Evolutionary conservation across 2,113 vertebrate species (phyloP), one percentile per base, ranked within the genome.

Genomic region (Peromyscus maniculatus): DNA sequence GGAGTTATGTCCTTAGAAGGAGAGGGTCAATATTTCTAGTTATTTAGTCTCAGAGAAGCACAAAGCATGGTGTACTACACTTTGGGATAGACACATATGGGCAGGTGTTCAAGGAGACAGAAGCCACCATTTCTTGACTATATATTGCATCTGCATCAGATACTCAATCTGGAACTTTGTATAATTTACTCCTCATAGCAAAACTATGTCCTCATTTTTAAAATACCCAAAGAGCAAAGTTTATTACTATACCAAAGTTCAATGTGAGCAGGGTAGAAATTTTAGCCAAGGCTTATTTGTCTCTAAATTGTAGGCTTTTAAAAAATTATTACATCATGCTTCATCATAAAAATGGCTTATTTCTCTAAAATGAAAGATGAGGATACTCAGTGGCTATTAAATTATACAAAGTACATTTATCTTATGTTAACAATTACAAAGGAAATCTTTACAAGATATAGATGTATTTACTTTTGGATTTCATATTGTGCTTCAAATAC

Each of bases 381-480:
- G 59, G 24, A 64, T 64, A 66, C 39, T 64, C n/a, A 31, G 82
- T 64, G 24, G n/a, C 39, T 31, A 66, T 43, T 84, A 59, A 28
- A 84, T 28, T 86, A 86, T 86, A 66, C 8, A 66, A 43, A 66
- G 39, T 86, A 17, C 28, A 87, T 66, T 80, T 82, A 26, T 74
- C 75, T 93, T 84, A 71, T 17, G 67, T 66, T 91, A 91, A 78
- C 59, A 96, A 83, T 43, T 96, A 59, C 62, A 59, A 46, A 95
- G 66, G 24, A 94, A 67, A 78, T 64, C 66, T 97, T 91, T 93
- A 95, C 83, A 52, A 57, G 43, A 66, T 78, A 1, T 43, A 57
- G 69, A 6, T 71, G 33, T 90, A 57, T 93, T 97, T 92, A 82
- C 26, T 16, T 89, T 94, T 87, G 69, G 87, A 94, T 95, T 86